A percentile compares a stretch with the other conserved stretches of the same genome.
These are phyloP conservation scores for Didymodactylos carnosus DNA, from an alignment of 2,888 invertebrate species.

Conservation along the genomic window DNA sequence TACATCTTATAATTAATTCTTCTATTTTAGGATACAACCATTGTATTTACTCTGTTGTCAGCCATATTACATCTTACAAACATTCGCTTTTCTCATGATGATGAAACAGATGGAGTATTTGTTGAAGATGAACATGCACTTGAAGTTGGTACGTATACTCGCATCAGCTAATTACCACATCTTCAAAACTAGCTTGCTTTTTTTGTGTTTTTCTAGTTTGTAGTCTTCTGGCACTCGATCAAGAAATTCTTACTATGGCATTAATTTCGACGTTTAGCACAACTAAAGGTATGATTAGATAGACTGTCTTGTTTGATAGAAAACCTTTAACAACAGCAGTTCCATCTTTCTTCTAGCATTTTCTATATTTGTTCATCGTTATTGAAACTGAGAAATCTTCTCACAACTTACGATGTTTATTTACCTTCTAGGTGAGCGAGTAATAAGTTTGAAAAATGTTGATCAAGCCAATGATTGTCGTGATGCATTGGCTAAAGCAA, in stretches of 20 bases:
- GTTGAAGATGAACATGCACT: constrained; percentile 20
- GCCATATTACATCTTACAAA: constrained; percentile 28
- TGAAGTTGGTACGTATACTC: neutral
- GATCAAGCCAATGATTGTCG: constrained; percentile 25
- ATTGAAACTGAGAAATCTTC: no score
- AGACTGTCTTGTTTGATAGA: neutral
- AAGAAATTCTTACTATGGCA: constrained; percentile 9
- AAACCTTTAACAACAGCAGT: no score
- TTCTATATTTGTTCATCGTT: no score
- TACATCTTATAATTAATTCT: no score
- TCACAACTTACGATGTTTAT: no score
- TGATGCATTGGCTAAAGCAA: constrained; percentile 27
- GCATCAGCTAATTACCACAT: no score
- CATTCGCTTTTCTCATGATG: constrained; percentile 23
- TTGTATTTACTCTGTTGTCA: constrained; percentile 23
- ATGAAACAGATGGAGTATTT: constrained; percentile 24
- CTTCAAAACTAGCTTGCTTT: no score
- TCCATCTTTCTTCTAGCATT: neutral
- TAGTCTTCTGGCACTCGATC: constrained; percentile 7
- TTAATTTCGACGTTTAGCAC: constrained; percentile 17
- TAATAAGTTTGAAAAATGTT: constrained; percentile 16
- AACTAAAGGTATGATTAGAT: constrained; percentile 13
- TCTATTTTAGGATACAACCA: constrained; percentile 23
- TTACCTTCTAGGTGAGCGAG: constrained; percentile 12
- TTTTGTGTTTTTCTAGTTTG: neutral